Conservation (phyloP, 2,797 vertebrate species). For the Gallinago nigripennis region DNA sequence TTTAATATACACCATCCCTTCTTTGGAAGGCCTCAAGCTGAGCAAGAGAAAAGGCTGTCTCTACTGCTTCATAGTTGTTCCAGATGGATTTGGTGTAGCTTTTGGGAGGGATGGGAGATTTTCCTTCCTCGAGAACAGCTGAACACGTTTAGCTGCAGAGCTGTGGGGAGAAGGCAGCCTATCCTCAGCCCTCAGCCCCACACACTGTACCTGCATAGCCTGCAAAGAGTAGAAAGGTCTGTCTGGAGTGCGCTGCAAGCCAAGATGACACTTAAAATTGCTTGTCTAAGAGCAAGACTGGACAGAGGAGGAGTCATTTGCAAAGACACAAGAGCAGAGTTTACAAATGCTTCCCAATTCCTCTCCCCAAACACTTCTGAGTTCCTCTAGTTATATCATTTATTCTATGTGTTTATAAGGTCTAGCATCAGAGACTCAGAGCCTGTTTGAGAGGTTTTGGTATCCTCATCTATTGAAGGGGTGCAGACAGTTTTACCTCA, state of each 20-base stretch:
- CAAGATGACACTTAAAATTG: not conserved
- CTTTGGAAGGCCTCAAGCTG: not conserved
- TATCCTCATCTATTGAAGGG: not conserved
- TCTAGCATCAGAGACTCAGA: not conserved
- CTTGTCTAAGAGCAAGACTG: not conserved
- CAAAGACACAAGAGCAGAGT: not conserved
- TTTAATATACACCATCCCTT: not conserved
- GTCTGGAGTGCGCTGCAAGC: not conserved
- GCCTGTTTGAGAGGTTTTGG: not conserved
- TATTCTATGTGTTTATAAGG: not conserved
- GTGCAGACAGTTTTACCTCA: not conserved
- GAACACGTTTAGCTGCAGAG: not conserved
- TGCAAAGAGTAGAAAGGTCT: not conserved
- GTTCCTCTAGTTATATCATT: not conserved
- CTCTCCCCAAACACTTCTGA: not conserved
- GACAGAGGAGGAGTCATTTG: not conserved
- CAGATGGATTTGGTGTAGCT: not conserved
- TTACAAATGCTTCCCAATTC: not conserved
- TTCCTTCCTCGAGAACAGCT: not conserved
- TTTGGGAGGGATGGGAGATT: not conserved
- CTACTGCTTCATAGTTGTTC: not conserved
- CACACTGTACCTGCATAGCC: not conserved
- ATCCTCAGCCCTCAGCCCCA: not conserved
- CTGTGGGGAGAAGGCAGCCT: not conserved
- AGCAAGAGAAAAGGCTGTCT: not conserved